phyloP scores from a whole-genome alignment of 2,113 vertebrate species.

The Martes martes region DNA sequence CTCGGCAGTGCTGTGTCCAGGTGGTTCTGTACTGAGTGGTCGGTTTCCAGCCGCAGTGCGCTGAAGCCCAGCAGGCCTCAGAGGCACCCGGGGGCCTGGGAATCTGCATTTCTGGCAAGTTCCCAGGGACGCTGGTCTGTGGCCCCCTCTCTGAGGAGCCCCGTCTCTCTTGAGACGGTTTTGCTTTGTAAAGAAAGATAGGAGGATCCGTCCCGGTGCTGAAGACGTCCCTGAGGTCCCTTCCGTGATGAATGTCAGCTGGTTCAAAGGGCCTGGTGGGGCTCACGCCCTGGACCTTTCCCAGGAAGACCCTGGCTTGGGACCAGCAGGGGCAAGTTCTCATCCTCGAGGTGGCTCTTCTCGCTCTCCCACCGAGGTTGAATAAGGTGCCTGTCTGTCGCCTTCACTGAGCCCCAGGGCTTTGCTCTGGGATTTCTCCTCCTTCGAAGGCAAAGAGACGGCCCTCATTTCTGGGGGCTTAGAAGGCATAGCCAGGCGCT shows the following conservation, averaged over 20 bases:
- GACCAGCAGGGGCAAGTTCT: neutral
- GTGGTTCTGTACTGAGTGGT: neutral
- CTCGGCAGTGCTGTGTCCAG: neutral
- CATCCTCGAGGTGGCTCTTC: neutral
- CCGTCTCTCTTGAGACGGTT: neutral
- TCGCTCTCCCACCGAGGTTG: neutral
- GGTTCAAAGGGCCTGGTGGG: neutral
- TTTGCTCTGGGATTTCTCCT: neutral
- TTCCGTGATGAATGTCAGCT: neutral
- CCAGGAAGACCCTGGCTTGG: neutral
- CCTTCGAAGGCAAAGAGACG: neutral
- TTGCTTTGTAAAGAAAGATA: neutral
- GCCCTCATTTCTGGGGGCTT: neutral
- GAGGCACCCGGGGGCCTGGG: neutral
- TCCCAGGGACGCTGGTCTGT: neutral
- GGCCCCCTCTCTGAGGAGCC: neutral
- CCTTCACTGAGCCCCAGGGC: neutral
- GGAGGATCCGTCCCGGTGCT: neutral
- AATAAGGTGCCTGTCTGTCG: neutral
- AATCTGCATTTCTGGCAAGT: neutral
- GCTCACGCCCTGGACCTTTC: neutral
- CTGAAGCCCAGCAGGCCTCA: accelerated
- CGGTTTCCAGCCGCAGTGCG: neutral
- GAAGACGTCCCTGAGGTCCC: neutral
- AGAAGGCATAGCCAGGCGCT: neutral